phyloP scores from a whole-genome alignment of 2,888 invertebrate species.

The Eueremaeus valkanovi region DNA sequence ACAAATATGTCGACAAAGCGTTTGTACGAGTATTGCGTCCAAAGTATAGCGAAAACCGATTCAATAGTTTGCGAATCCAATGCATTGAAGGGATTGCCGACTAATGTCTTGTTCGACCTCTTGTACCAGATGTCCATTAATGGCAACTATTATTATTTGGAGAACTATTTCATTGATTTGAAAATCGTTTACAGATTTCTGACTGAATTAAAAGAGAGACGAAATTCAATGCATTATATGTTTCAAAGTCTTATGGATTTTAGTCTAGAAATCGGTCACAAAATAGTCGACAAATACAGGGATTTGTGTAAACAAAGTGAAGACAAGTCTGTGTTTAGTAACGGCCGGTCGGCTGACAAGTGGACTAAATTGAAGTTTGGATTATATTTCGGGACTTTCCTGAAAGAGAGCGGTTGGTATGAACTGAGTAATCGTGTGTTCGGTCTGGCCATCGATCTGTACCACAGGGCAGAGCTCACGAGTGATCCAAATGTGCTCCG shows the following conservation, averaged over 20 bases:
- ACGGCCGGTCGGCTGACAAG: background rate
- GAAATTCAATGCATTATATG: conserved; percentile 24
- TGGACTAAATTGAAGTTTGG: background rate
- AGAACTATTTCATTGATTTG: conserved; percentile 20
- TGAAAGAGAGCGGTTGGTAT: conserved; percentile 23
- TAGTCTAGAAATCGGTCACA: background rate
- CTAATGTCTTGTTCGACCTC: conserved; percentile 17
- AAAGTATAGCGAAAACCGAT: background rate
- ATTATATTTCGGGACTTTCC: conserved; percentile 4
- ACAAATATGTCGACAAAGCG: background rate
- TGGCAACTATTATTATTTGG: background rate
- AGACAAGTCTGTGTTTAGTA: background rate
- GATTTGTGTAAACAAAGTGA: background rate
- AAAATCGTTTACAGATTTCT: background rate
- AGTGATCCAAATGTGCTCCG: background rate
- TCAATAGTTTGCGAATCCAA: background rate
- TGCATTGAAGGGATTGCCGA: conserved; percentile 11
- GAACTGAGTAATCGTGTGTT: background rate
- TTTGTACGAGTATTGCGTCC: background rate
- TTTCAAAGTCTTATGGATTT: conserved; percentile 30
- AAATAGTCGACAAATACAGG: background rate
- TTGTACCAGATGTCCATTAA: background rate
- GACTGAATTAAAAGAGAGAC: background rate
- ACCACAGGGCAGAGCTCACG: background rate
- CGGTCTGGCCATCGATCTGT: background rate